phyloP scores from a whole-genome alignment of 64 coral and sea anemone genomes.

The Astreopora myriophthalma region DNA sequence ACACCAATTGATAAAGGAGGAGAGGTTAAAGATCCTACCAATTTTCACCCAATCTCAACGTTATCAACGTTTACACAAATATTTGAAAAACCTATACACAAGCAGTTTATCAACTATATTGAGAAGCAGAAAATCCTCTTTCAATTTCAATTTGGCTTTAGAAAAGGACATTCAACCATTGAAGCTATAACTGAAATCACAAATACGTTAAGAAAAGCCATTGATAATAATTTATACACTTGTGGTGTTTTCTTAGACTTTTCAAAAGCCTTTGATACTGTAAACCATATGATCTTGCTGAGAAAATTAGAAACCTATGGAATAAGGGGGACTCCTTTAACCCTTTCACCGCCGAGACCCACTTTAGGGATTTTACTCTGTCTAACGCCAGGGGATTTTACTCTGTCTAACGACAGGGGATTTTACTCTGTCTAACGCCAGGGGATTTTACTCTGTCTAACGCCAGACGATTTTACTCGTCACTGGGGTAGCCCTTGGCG shows the following conservation, averaged over 20 bases:
- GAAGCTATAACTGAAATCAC: slow-evolving; percentile 24
- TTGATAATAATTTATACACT: slow-evolving; percentile 15
- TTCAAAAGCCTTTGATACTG: slow-evolving; percentile 63
- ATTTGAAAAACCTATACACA: neutral
- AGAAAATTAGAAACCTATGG: slow-evolving; percentile 14
- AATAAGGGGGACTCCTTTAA: neutral
- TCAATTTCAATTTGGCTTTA: slow-evolving; percentile 32
- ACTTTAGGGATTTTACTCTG: no score
- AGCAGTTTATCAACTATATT: neutral
- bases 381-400: no score
- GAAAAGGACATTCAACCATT: slow-evolving; percentile 8
- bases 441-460: no score
- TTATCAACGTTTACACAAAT: neutral
- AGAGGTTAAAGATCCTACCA: neutral
- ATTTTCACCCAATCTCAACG: neutral
- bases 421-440: no score
- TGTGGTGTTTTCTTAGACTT: slow-evolving; percentile 57
- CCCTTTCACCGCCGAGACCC: no score
- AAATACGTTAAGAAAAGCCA: slow-evolving; percentile 17
- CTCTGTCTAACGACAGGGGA: no score
- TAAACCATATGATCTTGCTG: slow-evolving; percentile 45
- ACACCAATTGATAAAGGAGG: slow-evolving; percentile 13
- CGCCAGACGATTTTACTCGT: no score
- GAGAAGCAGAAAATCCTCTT: slow-evolving; percentile 17
- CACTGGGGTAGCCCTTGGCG: no score